Conservation (phyloP, 2,797 vertebrate genomes). For the Xiphophorus birchmanni region DNA sequence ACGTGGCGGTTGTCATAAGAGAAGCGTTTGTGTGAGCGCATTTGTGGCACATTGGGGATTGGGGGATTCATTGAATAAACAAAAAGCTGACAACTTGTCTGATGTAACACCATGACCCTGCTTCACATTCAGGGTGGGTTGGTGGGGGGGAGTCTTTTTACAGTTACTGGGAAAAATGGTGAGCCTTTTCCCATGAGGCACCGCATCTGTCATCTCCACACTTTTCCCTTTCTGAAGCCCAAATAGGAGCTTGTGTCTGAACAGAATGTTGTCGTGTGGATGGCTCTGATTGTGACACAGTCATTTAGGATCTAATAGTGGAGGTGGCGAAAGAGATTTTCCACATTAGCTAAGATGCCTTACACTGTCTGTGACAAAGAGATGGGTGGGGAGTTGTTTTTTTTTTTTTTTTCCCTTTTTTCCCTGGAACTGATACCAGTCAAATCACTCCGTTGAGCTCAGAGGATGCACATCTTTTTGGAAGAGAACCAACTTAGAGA, state of each 20-base stretch:
- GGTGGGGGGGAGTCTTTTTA: constrained; percentile 70
- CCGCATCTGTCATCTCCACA: constrained; percentile 76
- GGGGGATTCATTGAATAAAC: constrained; percentile 83
- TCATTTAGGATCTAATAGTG: constrained; percentile 74
- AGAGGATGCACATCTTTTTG: constrained; percentile 58
- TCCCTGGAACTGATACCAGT: constrained; percentile 79
- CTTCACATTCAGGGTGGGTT: constrained; percentile 77
- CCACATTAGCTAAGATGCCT: constrained; percentile 49
- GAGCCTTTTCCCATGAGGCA: constrained; percentile 68
- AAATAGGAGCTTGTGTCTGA: constrained; percentile 74
- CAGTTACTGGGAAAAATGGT: constrained; percentile 79
- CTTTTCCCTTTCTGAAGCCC: constrained; percentile 74
- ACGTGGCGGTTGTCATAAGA: constrained; percentile 76
- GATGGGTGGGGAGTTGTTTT: constrained; percentile 5
- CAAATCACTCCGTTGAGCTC: constrained; percentile 61
- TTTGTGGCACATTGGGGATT: constrained; percentile 75
- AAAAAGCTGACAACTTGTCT: constrained; percentile 82
- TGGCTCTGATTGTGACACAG: constrained; percentile 70
- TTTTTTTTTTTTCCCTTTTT: constrained; percentile 67
- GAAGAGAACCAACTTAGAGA: constrained; percentile 57
- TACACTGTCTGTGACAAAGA: constrained; percentile 23
- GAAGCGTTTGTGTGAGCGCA: constrained; percentile 73
- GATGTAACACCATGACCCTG: constrained; percentile 81
- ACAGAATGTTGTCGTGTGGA: constrained; percentile 71
- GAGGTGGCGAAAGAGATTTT: constrained; percentile 46